phyloP scores from a whole-genome alignment of 1,140 invertebrate species.

The Holcopasites calliopsidis region DNA sequence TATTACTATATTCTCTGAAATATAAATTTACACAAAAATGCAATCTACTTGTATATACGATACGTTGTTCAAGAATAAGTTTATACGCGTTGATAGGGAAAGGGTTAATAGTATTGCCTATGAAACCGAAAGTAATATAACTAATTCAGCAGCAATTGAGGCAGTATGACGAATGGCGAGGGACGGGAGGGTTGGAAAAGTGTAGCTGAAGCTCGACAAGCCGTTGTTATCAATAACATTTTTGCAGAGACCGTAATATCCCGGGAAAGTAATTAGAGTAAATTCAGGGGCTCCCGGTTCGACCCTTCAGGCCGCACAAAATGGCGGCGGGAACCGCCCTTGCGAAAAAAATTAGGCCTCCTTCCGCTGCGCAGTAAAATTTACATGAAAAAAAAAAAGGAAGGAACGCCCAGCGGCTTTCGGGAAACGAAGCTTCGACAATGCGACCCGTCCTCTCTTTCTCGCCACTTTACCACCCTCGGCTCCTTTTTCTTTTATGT shows the following conservation, averaged over 20 bases:
- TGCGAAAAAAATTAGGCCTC: constrained; percentile 73
- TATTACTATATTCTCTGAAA: no score
- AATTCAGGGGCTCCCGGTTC: constrained; percentile 70
- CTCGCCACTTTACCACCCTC: not conserved
- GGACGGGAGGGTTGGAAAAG: not conserved
- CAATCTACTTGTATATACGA: no score
- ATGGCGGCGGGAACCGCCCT: constrained; percentile 74
- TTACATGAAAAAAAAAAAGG: constrained; percentile 71
- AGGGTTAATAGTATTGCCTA: no score
- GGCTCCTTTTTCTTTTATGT: not conserved
- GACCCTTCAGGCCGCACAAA: constrained; percentile 72
- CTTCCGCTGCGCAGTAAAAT: constrained; percentile 67
- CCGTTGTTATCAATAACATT: constrained; percentile 74
- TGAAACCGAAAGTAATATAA: constrained; percentile 56
- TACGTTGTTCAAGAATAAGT: no score
- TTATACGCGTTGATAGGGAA: no score
- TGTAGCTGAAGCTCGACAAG: constrained; percentile 58
- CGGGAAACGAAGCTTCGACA: constrained; percentile 64
- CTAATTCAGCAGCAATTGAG: constrained; percentile 52
- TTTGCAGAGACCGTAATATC: constrained; percentile 68
- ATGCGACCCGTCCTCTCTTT: constrained; percentile 34
- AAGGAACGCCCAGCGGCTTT: constrained; percentile 60
- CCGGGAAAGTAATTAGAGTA: constrained; percentile 75
- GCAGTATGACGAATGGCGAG: not conserved
- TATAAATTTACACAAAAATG: no score